These are phyloP conservation scores for Ranitomeya imitator DNA, from an alignment of 2,113 vertebrate genomes.

Conservation along the genomic window DNA sequence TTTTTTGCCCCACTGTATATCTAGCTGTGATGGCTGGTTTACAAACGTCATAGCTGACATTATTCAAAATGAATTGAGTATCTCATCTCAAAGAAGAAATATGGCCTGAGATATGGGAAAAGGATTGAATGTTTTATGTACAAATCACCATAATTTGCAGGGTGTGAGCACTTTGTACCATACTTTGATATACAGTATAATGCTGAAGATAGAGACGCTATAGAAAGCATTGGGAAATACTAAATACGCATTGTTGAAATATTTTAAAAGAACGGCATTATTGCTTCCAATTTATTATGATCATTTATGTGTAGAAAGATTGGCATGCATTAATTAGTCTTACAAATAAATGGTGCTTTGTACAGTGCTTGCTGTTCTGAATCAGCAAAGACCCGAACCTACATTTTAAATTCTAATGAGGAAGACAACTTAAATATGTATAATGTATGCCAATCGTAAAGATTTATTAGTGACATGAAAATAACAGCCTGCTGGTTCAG, in stretches of 20 bases:
- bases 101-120: background rate
- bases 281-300: conserved; percentile 18
- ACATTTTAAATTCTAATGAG: conserved; percentile 31
- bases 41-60: background rate
- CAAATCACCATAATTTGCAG: background rate
- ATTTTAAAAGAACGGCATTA: conserved; percentile 5
- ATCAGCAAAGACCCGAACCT: background rate
- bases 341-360: conserved; percentile 10
- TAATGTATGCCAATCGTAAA: conserved; percentile 37
- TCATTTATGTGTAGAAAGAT: background rate
- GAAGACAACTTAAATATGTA: background rate
- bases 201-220: background rate
- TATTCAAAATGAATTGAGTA: background rate
- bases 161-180: background rate
- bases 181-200: background rate
- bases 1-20: no score
- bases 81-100: background rate
- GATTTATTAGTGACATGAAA: background rate
- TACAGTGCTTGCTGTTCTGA: conserved; percentile 17
- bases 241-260: background rate
- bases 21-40: background rate
- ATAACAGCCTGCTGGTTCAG: background rate
- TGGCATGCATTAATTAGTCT: conserved; percentile 31
- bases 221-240: background rate
- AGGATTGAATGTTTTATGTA: background rate